Percentiles rank a stretch among this genome's conserved stretches.
These are phyloP conservation scores for Apotomis capreana DNA, from an alignment of 2,888 invertebrate species.

Conservation along the genomic window DNA sequence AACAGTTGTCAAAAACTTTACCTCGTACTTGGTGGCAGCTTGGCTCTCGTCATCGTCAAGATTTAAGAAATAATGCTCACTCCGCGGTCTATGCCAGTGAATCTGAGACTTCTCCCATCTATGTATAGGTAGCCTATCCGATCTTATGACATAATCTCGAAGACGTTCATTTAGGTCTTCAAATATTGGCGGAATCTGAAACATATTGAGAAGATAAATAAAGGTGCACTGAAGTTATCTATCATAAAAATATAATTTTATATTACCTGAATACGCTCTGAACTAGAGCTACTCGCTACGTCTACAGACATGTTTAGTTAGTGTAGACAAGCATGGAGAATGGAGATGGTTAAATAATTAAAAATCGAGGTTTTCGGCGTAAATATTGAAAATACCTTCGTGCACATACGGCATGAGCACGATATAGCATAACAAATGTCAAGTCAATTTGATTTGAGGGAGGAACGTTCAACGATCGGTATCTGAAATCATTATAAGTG, in stretches of 20 bases:
- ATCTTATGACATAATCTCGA: slow-evolving; percentile 85
- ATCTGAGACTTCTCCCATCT: slow-evolving; percentile 86
- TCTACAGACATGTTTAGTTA: slow-evolving; percentile 56
- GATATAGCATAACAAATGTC: neutral
- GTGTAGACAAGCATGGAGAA: neutral
- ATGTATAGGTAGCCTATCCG: slow-evolving; percentile 89
- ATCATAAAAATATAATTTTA: neutral
- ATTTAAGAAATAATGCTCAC: slow-evolving; percentile 80
- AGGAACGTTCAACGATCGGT: too few species aligned
- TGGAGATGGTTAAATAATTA: neutral
- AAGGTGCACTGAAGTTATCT: neutral
- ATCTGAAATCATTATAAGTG: too few species aligned
- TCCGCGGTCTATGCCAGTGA: slow-evolving; percentile 84
- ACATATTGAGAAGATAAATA: slow-evolving; percentile 47
- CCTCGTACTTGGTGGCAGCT: slow-evolving; percentile 72
- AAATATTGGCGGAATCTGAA: slow-evolving; percentile 85
- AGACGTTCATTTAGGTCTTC: slow-evolving; percentile 86
- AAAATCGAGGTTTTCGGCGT: slow-evolving; percentile 7
- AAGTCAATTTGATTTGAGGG: too few species aligned
- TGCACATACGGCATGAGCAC: slow-evolving; percentile 7
- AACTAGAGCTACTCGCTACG: slow-evolving; percentile 55
- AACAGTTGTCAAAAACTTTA: slow-evolving; percentile 44
- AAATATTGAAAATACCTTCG: slow-evolving; percentile 16
- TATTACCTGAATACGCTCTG: slow-evolving; percentile 59
- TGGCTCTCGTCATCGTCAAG: slow-evolving; percentile 70